phyloP scores from a whole-genome alignment of 2,797 vertebrate genomes.

The Threskiornis aethiopicus region DNA sequence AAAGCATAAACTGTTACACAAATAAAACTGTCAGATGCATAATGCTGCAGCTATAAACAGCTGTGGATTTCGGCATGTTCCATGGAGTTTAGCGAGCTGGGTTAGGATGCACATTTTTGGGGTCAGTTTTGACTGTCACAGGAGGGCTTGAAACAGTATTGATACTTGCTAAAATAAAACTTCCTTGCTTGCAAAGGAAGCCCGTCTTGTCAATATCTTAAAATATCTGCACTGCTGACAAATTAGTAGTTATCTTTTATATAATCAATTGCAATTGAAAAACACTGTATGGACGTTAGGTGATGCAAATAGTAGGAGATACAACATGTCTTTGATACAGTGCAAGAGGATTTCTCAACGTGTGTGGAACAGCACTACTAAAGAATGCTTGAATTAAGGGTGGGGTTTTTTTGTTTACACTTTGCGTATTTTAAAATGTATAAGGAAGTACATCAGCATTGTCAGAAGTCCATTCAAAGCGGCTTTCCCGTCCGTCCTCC shows the following conservation, averaged over 20 bases:
- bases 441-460: not conserved
- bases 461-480: not conserved
- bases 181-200: not conserved
- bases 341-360: not conserved
- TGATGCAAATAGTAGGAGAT: not conserved
- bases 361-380: not conserved
- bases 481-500: not conserved
- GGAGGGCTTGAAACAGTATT: not conserved
- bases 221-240: not conserved
- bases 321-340: not conserved
- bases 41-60: slow-evolving; percentile 57
- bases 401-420: not conserved
- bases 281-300: not conserved
- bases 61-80: slow-evolving; percentile 16
- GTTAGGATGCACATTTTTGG: slow-evolving; percentile 13
- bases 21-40: slow-evolving; percentile 70
- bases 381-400: not conserved
- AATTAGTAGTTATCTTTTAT: not conserved
- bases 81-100: not conserved
- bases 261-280: not conserved
- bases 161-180: not conserved
- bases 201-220: not conserved
- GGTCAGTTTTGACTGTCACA: not conserved
- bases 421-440: not conserved
- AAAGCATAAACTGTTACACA: slow-evolving; percentile 72